phyloP scores from a whole-genome alignment of 2,113 vertebrate genomes.

The Nycticryphes semicollaris region DNA sequence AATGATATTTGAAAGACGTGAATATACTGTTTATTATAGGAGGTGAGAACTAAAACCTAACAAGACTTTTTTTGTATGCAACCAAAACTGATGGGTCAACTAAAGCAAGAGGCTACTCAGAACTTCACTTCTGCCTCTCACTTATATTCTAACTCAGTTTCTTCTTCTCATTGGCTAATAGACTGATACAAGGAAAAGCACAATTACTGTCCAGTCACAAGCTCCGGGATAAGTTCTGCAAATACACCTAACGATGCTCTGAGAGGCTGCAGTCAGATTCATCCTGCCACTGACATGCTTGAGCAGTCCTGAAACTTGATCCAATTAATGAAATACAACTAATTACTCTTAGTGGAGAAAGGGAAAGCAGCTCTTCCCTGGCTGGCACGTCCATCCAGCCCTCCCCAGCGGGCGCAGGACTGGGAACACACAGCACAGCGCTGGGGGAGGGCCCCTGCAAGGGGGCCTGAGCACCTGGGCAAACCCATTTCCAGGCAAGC shows the following conservation, averaged over 20 bases:
- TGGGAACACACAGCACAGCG: fast-evolving
- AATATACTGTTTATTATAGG: neutral
- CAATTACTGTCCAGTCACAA: neutral
- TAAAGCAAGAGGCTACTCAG: neutral
- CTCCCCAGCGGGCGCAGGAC: neutral
- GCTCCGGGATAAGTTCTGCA: neutral
- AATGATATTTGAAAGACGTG: slow-evolving; percentile 8
- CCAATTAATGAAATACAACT: neutral
- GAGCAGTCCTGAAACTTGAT: neutral
- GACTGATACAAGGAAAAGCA: neutral
- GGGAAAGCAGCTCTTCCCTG: fast-evolving
- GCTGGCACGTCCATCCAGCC: fast-evolving
- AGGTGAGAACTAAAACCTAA: neutral
- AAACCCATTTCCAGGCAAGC: neutral
- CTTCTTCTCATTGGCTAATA: neutral
- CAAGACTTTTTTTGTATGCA: neutral
- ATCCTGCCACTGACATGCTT: neutral
- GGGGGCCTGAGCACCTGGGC: fast-evolving
- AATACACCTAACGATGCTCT: neutral
- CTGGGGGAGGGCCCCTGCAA: neutral
- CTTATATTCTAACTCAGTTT: neutral
- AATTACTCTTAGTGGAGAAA: neutral
- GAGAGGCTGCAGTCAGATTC: neutral
- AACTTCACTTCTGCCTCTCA: neutral
- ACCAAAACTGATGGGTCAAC: neutral